A percentile compares a stretch with the other conserved stretches of the same genome.
Evolutionary conservation across 2,797 vertebrate genomes (phyloP).

Genomic region (Miichthys miiuy): DNA sequence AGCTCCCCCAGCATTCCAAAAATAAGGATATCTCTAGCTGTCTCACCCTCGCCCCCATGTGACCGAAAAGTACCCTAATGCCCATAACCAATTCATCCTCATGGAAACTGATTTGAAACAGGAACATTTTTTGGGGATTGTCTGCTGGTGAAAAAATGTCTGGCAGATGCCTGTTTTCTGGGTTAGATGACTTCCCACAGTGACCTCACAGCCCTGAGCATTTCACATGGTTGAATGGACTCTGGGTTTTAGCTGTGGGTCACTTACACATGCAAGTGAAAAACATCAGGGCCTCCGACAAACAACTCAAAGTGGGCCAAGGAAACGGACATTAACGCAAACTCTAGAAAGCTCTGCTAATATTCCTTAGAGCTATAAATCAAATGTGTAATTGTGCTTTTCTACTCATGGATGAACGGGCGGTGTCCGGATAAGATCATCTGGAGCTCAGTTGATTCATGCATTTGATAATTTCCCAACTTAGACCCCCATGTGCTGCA

Average conservation of each 20-base stretch:
- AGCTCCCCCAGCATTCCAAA: conserved; percentile 83
- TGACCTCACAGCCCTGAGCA: conserved; percentile 75
- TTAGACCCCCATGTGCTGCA: conserved; percentile 53
- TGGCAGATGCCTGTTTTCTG: conserved; percentile 86
- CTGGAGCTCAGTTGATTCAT: conserved; percentile 45
- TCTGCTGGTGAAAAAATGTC: conserved; percentile 85
- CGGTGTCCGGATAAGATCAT: conserved; percentile 59
- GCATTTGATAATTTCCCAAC: conserved; percentile 42
- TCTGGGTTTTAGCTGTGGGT: conserved; percentile 40
- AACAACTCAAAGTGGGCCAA: conserved; percentile 33
- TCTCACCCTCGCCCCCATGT: conserved; percentile 80
- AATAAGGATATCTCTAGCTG: conserved; percentile 82
- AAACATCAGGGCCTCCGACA: conserved; percentile 61
- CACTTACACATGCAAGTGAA: conserved; percentile 38
- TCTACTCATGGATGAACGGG: conserved; percentile 46
- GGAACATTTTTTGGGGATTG: conserved; percentile 85
- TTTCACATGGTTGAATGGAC: conserved; percentile 53
- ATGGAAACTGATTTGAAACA: conserved; percentile 87
- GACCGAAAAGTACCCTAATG: conserved; percentile 77
- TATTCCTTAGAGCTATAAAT: conserved; percentile 29
- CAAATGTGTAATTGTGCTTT: conserved; percentile 39
- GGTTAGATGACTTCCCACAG: conserved; percentile 84
- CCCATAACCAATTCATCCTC: conserved; percentile 84
- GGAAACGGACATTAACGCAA: conserved; percentile 10
- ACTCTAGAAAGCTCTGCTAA: not conserved